Base-by-base conservation (phyloP, 2,888 invertebrate species). In the Agrotis puta region DNA sequence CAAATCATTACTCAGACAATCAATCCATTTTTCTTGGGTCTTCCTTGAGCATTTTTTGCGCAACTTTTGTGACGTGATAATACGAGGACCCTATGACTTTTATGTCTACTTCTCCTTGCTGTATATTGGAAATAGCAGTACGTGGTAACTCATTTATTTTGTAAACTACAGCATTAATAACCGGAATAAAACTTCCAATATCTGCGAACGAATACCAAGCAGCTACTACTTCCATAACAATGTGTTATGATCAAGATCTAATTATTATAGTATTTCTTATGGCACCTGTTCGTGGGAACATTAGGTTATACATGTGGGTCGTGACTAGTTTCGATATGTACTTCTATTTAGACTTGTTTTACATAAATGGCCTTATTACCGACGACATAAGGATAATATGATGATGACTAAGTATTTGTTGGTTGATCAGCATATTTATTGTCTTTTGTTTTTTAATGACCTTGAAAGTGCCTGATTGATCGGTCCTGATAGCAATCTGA, bases 181-280 rank as follows among this genome's bases (percentile, higher is more conserved):
- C 51, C 14, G 27, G 27, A 58, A 53, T 51, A 0, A 53, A 53
- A 53, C 22, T 63, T 18, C 62, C 51, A 74, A 70, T 77, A 63
- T 18, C 69, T 24, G 2, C 14, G 43, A 22, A 43, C 47, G 13
- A 70, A 58, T 45, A 63, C 43, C n/a, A 50, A 47, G 51, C 39
- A 39, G 39, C 39, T 11, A 39, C 56, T 73, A 66, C 77, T 69
- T 65, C 77, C 20, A 74, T 3, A 68, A 64, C 64, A 67, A 62
- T 77, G 76, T 66, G 47, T 51, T 61, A 48, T 51, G 66, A 84
- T 83, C 77, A 70, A 84, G 79, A 83, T 84, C 80, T 77, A 76
- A 85, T 85, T 85, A 85, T 69, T 81, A 78, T 78, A 71, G 74
- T 64, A 81, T 81, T 85, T 85, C 84, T 83, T 85, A 76, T 85